These are phyloP conservation scores for Cremastobaeus sp. DNA, from an alignment of 2,888 invertebrate genomes.

Conservation along the genomic window DNA sequence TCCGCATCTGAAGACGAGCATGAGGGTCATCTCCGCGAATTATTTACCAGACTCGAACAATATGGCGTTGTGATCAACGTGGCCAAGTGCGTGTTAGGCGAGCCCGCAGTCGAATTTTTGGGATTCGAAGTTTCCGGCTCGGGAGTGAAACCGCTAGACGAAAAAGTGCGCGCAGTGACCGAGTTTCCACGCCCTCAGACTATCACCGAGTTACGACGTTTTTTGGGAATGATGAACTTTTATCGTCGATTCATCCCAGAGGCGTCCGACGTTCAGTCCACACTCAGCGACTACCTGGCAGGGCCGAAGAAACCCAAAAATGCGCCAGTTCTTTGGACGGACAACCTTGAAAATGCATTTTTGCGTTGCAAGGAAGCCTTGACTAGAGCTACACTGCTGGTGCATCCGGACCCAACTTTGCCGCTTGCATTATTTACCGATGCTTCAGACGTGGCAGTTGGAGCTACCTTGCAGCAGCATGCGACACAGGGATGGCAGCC, in stretches of 20 bases:
- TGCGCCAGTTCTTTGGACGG: not conserved
- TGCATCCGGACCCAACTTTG: not conserved
- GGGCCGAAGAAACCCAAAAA: not conserved
- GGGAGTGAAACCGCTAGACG: not conserved
- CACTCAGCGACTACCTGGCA: not conserved
- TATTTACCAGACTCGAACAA: not conserved
- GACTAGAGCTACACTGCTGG: not conserved
- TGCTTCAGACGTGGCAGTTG: not conserved
- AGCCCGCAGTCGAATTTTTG: not conserved
- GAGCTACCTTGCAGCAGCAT: not conserved
- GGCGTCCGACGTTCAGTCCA: constrained; percentile 2
- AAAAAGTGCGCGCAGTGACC: not conserved
- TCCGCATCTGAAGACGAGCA: constrained; percentile 19
- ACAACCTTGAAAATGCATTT: not conserved
- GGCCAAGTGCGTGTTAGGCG: not conserved
- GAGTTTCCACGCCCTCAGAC: not conserved
- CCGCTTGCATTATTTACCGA: not conserved
- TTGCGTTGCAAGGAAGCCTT: not conserved
- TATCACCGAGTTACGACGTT: not conserved
- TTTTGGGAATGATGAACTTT: not conserved
- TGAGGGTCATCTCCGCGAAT: constrained; percentile 7
- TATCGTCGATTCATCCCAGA: not conserved
- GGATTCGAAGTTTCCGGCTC: not conserved
- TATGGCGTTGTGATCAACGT: constrained; percentile 7
- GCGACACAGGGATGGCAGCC: not conserved